Evolutionary conservation across 2,888 invertebrate species (phyloP), one percentile per base, ranked within the genome.

Genomic region (Vesta saturnalis): DNA sequence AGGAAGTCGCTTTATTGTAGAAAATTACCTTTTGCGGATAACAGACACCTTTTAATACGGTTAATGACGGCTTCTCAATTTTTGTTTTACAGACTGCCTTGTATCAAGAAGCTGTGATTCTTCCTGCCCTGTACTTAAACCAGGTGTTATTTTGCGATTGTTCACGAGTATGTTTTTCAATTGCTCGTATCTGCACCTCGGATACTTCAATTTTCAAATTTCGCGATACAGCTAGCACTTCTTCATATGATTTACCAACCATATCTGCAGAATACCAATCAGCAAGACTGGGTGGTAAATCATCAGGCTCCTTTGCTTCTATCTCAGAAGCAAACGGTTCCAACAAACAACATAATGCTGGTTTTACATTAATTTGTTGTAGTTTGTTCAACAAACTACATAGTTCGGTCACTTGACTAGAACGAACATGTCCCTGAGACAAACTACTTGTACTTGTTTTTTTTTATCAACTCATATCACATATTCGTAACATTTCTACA

Each of bases 81-180:
- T 12, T 16, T 43, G 58, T 58, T 21, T 12, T 3, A 58, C 58
- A 58, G 15, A 58, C 58, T 43, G 21, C n/a, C 14, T 58, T 58
- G 12, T 39, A 39, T 19, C 14, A n/a, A 1, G 22, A 22, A 10
- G 43, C 43, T 16, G 58, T 58, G 21, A 58, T 58, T 19, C 58
- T 35, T n/a, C 58, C 58, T 6, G 21, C 18, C 12, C 58, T 58
- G 14, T 58, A 58, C 18, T 43, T 58, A 43, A 58, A 58, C 58
- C 58, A 58, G n/a, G n/a, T 43, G n/a, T 58, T 58, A 43, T 58
- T 58, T 43, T 58, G 43, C 1, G n/a, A 12, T 19, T 58, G 58
- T 18, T 21, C 43, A 18, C 43, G 35, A 19, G 43, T 58, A 6
- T 12, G 1, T 43, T 2, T n/a, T 19, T 58, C 58, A n/a, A 58